Evolutionary conservation across 2,113 vertebrate species (phyloP), one percentile per base, ranked within the genome.

Genomic region (Tenrec ecaudatus): DNA sequence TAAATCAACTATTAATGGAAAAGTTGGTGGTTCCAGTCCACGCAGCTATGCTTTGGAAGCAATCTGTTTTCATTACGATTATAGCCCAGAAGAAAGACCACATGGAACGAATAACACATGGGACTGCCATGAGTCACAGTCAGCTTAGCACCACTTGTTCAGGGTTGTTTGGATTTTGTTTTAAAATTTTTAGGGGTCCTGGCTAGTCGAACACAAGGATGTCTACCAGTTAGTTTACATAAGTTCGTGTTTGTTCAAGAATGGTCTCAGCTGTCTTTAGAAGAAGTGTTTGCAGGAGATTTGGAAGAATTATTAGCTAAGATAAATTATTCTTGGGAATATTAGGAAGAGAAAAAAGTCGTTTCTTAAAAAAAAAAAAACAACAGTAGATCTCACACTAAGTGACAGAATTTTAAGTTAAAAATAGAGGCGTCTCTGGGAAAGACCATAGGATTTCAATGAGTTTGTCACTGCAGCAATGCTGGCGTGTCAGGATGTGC

Each of bases 271-370:
- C 33, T 78, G 38, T 89, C 95, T 96, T 92, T 79, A 95, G 84
- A 86, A 93, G 76, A 96, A 94, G 89, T 14, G n/a, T 81, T 95
- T 94, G 62, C 89, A 93, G 80, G 79, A 91, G 0, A 1, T 36
- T 36, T 27, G 57, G 94, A 96, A 75, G 36, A 14, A 93, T 97
- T 93, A 88, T 94, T 92, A 89, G 82, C 1, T 0, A 86, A 92
- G 78, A 81, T 97, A 96, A 96, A 97, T 97, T 97, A 97, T 98
- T 98, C 40, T 96, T 94, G 8, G 6, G n/a, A 93, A 79, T 96
- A 86, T 95, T 96, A 96, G 95, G 89, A 95, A 82, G 89, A 66
- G 84, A 96, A 79, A 92, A 80, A 90, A 29, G 25, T 43, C 84
- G 85, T 96, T 83, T 92, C 71, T 90, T 79, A 25, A 0, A 62